A percentile compares a stretch with the other conserved stretches of the same genome.
phyloP scores from a whole-genome alignment of 2,113 vertebrate species.

The Oxyura jamaicensis region DNA sequence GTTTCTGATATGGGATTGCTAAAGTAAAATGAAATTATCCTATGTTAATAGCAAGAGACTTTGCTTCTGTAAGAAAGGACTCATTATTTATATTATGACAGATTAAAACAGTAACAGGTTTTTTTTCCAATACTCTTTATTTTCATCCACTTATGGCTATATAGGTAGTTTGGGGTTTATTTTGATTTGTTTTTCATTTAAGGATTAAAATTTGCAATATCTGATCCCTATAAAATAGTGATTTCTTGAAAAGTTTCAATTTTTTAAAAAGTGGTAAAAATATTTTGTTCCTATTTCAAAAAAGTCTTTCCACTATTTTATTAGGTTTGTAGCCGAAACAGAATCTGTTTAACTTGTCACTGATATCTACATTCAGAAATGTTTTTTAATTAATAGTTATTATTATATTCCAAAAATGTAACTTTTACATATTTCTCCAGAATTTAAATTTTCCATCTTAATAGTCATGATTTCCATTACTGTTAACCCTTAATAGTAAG shows the following conservation, averaged over 20 bases:
- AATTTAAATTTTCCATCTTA: background rate
- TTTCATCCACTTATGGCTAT: background rate
- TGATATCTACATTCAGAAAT: background rate
- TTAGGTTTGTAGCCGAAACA: background rate
- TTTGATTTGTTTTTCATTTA: background rate
- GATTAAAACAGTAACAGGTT: background rate
- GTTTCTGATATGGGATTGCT: background rate
- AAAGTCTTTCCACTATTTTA: background rate
- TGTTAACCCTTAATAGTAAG: background rate
- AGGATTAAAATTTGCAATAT: background rate
- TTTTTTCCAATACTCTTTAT: background rate
- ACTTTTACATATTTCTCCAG: background rate
- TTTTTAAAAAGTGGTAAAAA: background rate
- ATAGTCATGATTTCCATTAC: background rate
- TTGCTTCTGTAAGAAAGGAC: background rate
- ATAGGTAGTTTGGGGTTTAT: background rate
- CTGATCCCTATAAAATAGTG: background rate
- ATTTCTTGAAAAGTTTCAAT: background rate
- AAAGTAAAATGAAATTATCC: background rate
- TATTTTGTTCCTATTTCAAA: background rate
- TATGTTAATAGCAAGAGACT: background rate
- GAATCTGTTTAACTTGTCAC: background rate
- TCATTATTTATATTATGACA: background rate
- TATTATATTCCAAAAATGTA: background rate
- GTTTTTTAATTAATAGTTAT: background rate